Conservation (phyloP, 1,140 invertebrate species). For the Eciton burchellii region DNA sequence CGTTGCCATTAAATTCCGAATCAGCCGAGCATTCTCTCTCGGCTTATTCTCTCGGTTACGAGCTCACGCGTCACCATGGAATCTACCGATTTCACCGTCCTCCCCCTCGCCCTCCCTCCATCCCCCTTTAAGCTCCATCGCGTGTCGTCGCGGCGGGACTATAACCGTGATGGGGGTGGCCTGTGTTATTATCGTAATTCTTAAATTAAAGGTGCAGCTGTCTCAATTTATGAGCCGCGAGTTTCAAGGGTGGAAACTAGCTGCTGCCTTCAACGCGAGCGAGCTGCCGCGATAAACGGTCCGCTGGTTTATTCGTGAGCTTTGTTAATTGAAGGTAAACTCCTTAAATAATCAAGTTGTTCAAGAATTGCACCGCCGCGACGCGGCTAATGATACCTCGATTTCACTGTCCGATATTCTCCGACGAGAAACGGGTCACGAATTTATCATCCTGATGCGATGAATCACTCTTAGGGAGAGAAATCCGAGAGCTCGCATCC, state of each 20-base stretch:
- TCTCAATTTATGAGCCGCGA: constrained; percentile 4
- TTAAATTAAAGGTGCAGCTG: constrained; percentile 22
- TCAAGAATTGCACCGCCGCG: not conserved
- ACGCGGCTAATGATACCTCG: not conserved
- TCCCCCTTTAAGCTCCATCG: not conserved
- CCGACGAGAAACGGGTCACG: not conserved
- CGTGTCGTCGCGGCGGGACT: not conserved
- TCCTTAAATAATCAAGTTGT: constrained; percentile 17
- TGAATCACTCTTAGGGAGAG: not conserved
- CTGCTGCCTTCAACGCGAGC: constrained; percentile 3
- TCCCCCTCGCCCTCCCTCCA: not conserved
- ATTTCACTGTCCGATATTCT: not conserved
- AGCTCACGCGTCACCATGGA: not conserved
- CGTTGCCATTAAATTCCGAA: constrained; percentile 68
- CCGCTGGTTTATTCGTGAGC: constrained; percentile 5
- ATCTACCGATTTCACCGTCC: constrained; percentile 1
- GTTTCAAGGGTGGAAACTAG: not conserved
- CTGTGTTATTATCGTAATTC: constrained; percentile 26
- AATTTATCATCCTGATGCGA: not conserved
- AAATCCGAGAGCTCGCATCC: not conserved
- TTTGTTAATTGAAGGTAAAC: not conserved
- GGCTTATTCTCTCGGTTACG: constrained; percentile 53
- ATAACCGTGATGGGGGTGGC: not conserved
- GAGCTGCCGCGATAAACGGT: not conserved
- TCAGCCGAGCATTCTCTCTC: constrained; percentile 46